These are phyloP conservation scores for Tetranychus cinnabarinus DNA, from an alignment of 1,140 invertebrate genomes.

Conservation along the genomic window DNA sequence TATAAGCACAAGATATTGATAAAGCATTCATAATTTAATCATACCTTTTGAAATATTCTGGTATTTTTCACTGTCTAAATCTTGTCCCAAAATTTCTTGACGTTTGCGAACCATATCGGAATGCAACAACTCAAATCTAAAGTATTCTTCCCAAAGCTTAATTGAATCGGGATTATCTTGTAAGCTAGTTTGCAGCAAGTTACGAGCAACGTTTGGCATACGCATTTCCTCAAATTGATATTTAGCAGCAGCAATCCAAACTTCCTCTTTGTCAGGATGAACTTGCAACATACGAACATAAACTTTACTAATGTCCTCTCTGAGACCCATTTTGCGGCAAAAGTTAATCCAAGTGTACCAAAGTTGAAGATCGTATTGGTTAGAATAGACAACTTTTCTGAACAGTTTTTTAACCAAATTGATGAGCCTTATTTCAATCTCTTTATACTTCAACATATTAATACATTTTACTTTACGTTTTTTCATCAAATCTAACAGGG, in stretches of 20 bases:
- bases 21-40: neutral
- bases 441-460: conserved; percentile 29
- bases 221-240: conserved; percentile 44
- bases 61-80: conserved; percentile 5
- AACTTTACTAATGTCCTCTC: conserved; percentile 22
- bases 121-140: conserved; percentile 17
- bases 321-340: conserved; percentile 31
- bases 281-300: conserved; percentile 33
- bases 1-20: neutral
- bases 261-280: conserved; percentile 37
- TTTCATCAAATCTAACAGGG: conserved; percentile 36
- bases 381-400: conserved; percentile 29
- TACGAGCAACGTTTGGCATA: conserved; percentile 35
- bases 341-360: conserved; percentile 47
- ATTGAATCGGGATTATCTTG: conserved; percentile 36
- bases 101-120: conserved; percentile 15
- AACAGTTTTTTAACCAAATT: conserved; percentile 34
- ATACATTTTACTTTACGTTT: conserved; percentile 18
- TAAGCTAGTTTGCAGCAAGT: conserved; percentile 37
- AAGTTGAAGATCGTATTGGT: conserved; percentile 38
- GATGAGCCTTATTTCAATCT: conserved; percentile 37
- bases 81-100: conserved; percentile 10
- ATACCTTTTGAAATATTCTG: conserved; percentile 5
- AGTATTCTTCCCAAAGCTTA: conserved; percentile 32
- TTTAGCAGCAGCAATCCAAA: conserved; percentile 43